A percentile compares a stretch with the other conserved stretches of the same genome.
phyloP scores from a whole-genome alignment of 2,888 invertebrate genomes.

The Ceriagrion tenellum region DNA sequence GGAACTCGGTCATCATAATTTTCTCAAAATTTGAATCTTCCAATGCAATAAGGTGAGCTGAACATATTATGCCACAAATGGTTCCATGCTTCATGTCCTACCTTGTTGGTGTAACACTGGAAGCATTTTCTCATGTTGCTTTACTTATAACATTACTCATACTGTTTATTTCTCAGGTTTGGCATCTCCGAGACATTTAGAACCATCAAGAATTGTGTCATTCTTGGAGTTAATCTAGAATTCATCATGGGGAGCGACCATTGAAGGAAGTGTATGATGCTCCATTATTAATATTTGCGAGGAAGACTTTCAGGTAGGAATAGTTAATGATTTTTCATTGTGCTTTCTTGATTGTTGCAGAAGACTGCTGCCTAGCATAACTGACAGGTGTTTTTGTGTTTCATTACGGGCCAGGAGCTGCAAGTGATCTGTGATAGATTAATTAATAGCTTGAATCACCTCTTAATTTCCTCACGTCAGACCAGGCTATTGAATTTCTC shows the following conservation, averaged over 20 bases:
- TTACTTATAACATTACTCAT: background rate
- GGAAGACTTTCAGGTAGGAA: background rate
- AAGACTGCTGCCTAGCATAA: background rate
- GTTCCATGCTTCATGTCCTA: background rate
- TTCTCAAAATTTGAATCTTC: constrained; percentile 10
- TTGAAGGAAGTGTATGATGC: background rate
- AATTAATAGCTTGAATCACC: too few species aligned
- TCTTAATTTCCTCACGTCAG: too few species aligned
- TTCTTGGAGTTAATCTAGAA: background rate
- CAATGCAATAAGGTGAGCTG: constrained; percentile 18
- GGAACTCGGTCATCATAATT: background rate
- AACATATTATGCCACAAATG: background rate
- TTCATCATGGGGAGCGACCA: background rate
- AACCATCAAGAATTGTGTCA: background rate
- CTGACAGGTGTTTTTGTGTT: background rate
- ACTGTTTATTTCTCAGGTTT: background rate
- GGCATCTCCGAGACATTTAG: background rate
- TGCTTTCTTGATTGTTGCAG: background rate
- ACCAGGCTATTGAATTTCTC: too few species aligned
- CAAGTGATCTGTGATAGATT: too few species aligned
- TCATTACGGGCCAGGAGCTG: background rate
- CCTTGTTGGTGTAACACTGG: background rate
- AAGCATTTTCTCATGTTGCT: background rate
- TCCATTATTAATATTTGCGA: background rate
- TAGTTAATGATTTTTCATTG: background rate